Conservation (phyloP, 2,113 vertebrate species). For the Salvelinus alpinus region DNA sequence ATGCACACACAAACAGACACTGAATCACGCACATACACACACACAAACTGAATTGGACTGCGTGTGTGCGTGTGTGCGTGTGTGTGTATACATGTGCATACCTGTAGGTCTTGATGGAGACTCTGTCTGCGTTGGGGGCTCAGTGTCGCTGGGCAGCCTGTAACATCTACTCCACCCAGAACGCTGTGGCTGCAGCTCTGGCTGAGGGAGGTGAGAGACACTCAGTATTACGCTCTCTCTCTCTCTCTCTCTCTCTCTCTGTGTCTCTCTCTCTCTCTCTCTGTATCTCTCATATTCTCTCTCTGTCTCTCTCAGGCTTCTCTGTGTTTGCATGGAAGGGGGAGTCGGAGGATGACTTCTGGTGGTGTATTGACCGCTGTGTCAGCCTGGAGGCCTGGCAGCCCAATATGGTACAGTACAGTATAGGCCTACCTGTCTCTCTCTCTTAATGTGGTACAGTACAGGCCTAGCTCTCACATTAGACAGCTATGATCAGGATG, state of each 20-base stretch:
- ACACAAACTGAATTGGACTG: not conserved
- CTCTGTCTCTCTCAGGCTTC: conserved; percentile 71
- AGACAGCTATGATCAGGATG: not conserved
- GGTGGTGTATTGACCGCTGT: conserved; percentile 97
- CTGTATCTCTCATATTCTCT: not conserved
- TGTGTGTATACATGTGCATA: not conserved
- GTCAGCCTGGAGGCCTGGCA: conserved; percentile 88
- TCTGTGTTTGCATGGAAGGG: conserved; percentile 95
- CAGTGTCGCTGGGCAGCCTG: conserved; percentile 75
- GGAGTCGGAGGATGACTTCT: conserved; percentile 94
- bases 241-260: not conserved
- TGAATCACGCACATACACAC: not conserved
- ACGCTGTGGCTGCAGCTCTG: conserved; percentile 89
- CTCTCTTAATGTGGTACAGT: too few species aligned
- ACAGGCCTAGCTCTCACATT: not conserved
- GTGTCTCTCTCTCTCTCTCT: not conserved
- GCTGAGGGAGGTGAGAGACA: conserved; percentile 82
- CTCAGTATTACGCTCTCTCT: not conserved
- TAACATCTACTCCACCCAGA: conserved; percentile 90
- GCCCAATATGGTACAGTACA: conserved; percentile 86
- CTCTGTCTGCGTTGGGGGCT: conserved; percentile 83
- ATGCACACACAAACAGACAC: not conserved
- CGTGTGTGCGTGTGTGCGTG: not conserved
- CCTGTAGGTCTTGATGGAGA: conserved; percentile 90
- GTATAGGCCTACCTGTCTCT: not conserved